A percentile compares a stretch with the other conserved stretches of the same genome.
phyloP scores from a whole-genome alignment of 2,888 invertebrate species.

The Chrysina gloriosa region DNA sequence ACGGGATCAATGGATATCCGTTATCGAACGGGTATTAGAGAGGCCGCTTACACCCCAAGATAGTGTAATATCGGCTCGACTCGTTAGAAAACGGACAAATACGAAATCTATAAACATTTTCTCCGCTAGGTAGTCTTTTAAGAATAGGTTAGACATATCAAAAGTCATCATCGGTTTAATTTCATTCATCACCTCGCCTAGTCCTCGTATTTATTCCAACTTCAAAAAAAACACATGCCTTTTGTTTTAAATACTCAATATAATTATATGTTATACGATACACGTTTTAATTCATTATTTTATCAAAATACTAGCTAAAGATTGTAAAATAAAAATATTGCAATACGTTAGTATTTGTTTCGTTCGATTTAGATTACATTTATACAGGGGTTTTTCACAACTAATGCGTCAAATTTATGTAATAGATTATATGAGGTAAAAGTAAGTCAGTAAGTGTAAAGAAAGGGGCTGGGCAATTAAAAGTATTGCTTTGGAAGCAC shows the following conservation, averaged over 20 bases:
- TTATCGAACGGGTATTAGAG: constrained; percentile 79
- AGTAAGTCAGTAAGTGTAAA: no score
- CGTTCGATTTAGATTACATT: no score
- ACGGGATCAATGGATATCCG: constrained; percentile 83
- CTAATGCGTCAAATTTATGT: no score
- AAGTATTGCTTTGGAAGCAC: no score
- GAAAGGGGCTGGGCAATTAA: no score
- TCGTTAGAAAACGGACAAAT: constrained; percentile 78
- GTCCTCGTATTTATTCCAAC: constrained; percentile 54
- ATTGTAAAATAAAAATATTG: constrained; percentile 42
- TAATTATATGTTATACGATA: constrained; percentile 35
- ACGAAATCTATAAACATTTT: constrained; percentile 82
- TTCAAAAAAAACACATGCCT: constrained; percentile 46
- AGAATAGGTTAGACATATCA: constrained; percentile 40
- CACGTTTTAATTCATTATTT: constrained; percentile 46
- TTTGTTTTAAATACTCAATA: constrained; percentile 49
- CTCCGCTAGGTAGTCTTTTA: constrained; percentile 62
- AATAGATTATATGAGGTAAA: no score
- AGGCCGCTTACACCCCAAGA: constrained; percentile 84
- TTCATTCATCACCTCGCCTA: constrained; percentile 54
- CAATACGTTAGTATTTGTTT: constrained; percentile 18
- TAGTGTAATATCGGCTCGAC: constrained; percentile 77
- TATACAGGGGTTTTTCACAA: no score
- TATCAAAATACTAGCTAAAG: constrained; percentile 41
- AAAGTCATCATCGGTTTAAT: constrained; percentile 42